These are phyloP conservation scores for Cryptosula pallasiana DNA, from an alignment of 2,888 invertebrate species.

Conservation along the genomic window DNA sequence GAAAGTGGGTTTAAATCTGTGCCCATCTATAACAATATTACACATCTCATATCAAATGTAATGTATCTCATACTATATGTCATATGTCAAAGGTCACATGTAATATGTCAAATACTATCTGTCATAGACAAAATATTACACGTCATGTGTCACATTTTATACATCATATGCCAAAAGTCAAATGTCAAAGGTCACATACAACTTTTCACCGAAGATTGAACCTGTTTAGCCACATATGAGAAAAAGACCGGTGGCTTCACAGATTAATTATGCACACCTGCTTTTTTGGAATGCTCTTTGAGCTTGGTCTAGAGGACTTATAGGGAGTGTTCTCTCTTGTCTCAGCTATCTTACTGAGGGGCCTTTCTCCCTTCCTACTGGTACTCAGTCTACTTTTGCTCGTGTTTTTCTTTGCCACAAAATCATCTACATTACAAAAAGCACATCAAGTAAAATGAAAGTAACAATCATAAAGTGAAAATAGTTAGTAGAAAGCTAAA, in stretches of 20 bases:
- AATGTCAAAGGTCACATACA: background rate
- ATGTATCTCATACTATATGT: background rate
- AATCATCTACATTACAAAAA: background rate
- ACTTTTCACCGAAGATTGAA: background rate
- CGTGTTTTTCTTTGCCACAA: background rate
- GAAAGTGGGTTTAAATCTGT: slow-evolving; percentile 9
- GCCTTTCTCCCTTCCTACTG: background rate
- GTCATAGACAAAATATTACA: too few relatives aligned
- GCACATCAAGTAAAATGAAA: background rate
- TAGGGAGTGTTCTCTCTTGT: slow-evolving; percentile 8
- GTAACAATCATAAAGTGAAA: too few relatives aligned
- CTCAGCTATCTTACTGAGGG: slow-evolving; percentile 7
- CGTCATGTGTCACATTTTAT: background rate
- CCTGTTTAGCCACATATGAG: background rate
- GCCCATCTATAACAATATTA: background rate
- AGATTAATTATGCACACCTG: background rate
- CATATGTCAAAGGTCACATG: background rate
- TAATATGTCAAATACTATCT: background rate
- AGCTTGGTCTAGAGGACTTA: background rate
- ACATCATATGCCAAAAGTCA: background rate
- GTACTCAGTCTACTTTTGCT: background rate
- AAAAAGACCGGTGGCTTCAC: background rate
- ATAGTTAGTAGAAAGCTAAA: too few relatives aligned
- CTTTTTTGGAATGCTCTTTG: slow-evolving; percentile 8
- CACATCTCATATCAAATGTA: background rate